phyloP scores from a whole-genome alignment of 2,797 vertebrate genomes.

The Phylloscopus collybita region DNA sequence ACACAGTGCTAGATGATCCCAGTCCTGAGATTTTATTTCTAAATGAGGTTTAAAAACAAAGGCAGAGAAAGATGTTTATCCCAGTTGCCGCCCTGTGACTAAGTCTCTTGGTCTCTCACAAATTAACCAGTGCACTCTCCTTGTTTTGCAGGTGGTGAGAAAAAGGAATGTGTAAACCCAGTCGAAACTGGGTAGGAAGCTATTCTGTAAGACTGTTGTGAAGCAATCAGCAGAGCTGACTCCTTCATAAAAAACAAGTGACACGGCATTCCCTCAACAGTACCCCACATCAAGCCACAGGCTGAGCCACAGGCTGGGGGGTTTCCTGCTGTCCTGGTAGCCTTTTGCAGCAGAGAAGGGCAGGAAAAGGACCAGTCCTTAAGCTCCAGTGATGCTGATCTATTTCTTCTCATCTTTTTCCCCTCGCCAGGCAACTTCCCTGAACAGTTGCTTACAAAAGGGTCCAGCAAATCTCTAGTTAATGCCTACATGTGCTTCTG shows the following conservation, averaged over 20 bases:
- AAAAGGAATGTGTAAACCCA: not conserved
- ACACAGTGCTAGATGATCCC: not conserved
- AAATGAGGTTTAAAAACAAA: not conserved
- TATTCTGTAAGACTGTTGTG: not conserved
- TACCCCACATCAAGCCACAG: fast-evolving
- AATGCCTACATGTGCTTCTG: constrained; percentile 37
- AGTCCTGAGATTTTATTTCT: not conserved
- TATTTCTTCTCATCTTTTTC: not conserved
- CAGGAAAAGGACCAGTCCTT: not conserved
- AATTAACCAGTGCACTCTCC: fast-evolving
- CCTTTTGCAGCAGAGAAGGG: not conserved
- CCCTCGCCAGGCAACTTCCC: not conserved
- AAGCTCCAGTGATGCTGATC: not conserved
- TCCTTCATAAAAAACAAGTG: not conserved
- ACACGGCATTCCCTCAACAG: fast-evolving
- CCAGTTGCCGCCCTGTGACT: not conserved
- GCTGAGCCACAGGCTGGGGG: not conserved
- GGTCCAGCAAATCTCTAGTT: constrained; percentile 8
- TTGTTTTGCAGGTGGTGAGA: not conserved
- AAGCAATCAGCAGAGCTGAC: not conserved
- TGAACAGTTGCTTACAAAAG: not conserved
- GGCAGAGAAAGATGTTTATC: not conserved
- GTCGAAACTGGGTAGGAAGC: not conserved
- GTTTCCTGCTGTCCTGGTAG: not conserved
- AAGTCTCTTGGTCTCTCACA: not conserved